These are phyloP conservation scores for Emydoidea blandingii DNA, from an alignment of 2,797 vertebrate genomes.

Conservation along the genomic window DNA sequence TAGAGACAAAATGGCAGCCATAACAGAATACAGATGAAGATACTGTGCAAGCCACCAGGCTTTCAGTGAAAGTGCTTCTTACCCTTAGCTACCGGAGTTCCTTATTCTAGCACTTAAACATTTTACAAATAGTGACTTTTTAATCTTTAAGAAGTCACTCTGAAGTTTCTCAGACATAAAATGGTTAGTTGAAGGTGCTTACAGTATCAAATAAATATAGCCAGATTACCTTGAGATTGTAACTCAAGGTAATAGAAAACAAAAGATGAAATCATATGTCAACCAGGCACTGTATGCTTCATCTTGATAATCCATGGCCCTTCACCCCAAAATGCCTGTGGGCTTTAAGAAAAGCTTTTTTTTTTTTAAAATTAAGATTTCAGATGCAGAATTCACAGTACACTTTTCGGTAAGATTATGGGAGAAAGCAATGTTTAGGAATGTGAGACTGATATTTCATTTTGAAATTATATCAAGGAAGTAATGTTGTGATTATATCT, in stretches of 20 bases:
- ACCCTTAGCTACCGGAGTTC: slow-evolving; percentile 23
- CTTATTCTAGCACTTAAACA: slow-evolving; percentile 45
- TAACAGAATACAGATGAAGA: not conserved
- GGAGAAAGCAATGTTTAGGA: slow-evolving; percentile 53
- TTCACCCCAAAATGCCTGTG: slow-evolving; percentile 27
- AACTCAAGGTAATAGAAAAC: slow-evolving; percentile 28
- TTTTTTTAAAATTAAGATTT: slow-evolving; percentile 31
- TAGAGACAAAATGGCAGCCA: slow-evolving; percentile 1
- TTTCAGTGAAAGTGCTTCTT: slow-evolving; percentile 29
- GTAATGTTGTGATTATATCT: slow-evolving; percentile 29
- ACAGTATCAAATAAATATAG: slow-evolving; percentile 26
- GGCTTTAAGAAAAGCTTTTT: slow-evolving; percentile 28
- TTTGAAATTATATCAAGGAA: slow-evolving; percentile 40
- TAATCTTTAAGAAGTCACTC: slow-evolving; percentile 43
- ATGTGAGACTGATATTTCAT: slow-evolving; percentile 22
- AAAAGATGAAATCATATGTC: slow-evolving; percentile 17
- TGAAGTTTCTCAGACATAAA: slow-evolving; percentile 49
- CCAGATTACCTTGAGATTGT: slow-evolving; percentile 46
- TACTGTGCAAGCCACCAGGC: slow-evolving; percentile 6
- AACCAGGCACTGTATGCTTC: slow-evolving; percentile 10
- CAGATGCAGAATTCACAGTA: slow-evolving; percentile 13
- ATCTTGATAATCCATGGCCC: not conserved
- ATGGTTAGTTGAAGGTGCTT: slow-evolving; percentile 44
- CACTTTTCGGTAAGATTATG: slow-evolving; percentile 32
- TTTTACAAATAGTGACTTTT: slow-evolving; percentile 19